Percentiles rank a stretch among this genome's conserved stretches.
Evolutionary conservation across 2,888 invertebrate genomes (phyloP).

Genomic region (Drosophila melanosoma): DNA sequence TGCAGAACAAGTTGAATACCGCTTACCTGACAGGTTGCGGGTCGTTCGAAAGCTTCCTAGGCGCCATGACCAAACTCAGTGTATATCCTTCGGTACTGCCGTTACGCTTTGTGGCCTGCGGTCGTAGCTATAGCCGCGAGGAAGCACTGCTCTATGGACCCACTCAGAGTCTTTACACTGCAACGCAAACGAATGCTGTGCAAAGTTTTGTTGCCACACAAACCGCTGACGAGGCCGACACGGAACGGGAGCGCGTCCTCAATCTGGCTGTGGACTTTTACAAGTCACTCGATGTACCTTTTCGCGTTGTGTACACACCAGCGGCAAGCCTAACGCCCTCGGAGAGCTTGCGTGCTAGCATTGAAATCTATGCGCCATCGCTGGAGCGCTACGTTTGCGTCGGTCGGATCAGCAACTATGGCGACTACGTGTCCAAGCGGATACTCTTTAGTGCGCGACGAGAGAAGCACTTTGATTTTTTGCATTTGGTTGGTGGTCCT

Average conservation of each 20-base stretch:
- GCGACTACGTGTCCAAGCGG: conserved; percentile 91
- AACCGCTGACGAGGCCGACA: conserved; percentile 85
- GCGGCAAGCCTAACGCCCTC: conserved; percentile 87
- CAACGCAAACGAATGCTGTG: conserved; percentile 89
- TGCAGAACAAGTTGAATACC: conserved; percentile 86
- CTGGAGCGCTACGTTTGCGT: conserved; percentile 89
- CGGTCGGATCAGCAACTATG: conserved; percentile 90
- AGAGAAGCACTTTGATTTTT: conserved; percentile 87
- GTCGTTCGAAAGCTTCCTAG: conserved; percentile 90
- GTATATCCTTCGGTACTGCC: conserved; percentile 88
- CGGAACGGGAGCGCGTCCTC: conserved; percentile 87
- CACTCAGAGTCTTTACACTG: conserved; percentile 86
- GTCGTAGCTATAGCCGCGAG: conserved; percentile 87
- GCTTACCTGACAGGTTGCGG: conserved; percentile 92
- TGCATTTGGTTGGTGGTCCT: conserved; percentile 90
- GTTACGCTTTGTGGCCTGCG: conserved; percentile 89
- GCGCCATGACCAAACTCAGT: conserved; percentile 87
- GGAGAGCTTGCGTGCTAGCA: conserved; percentile 89
- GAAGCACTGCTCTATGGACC: conserved; percentile 74
- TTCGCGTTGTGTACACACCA: conserved; percentile 87
- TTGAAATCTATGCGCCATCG: conserved; percentile 91
- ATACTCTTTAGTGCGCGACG: conserved; percentile 89
- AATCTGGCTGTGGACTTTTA: conserved; percentile 87
- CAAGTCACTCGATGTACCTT: conserved; percentile 88
- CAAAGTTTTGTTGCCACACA: conserved; percentile 88